phyloP scores from a whole-genome alignment of 2,888 invertebrate genomes.

The Ormyrus nitidulus region DNA sequence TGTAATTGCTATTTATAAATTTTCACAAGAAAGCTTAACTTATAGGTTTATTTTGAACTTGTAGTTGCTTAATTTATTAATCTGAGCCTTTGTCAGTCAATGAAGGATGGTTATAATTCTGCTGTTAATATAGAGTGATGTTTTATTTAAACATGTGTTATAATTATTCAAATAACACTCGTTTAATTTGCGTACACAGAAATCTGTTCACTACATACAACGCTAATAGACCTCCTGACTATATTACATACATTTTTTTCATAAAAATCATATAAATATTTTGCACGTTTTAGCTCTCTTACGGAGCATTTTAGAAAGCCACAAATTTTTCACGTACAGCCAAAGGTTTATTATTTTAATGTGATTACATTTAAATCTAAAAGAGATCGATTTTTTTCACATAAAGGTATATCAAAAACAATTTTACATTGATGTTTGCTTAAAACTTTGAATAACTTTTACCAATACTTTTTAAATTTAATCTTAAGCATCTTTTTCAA shows the following conservation, averaged over 20 bases:
- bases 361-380: too few species aligned
- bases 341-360: too few species aligned
- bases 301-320: too few species aligned
- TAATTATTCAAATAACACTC: constrained; percentile 5
- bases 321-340: too few species aligned
- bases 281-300: constrained; percentile 5
- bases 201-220: constrained; percentile 16
- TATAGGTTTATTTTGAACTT: constrained; percentile 41
- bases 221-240: constrained; percentile 40
- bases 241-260: constrained; percentile 43
- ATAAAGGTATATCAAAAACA: too few species aligned
- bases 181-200: constrained; percentile 1
- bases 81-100: neutral
- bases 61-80: constrained; percentile 19
- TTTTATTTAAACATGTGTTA: constrained; percentile 18
- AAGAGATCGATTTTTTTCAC: too few species aligned
- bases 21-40: constrained; percentile 25
- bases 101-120: constrained; percentile 13
- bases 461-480: too few species aligned
- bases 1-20: constrained; percentile 20
- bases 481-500: too few species aligned
- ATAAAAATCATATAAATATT: constrained; percentile 21
- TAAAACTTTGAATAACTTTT: too few species aligned
- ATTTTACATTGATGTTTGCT: too few species aligned
- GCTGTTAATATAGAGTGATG: constrained; percentile 4